Evolutionary conservation across 1,140 invertebrate species (phyloP), one percentile per base, ranked within the genome.

Genomic region (Drosophila nikananu): DNA sequence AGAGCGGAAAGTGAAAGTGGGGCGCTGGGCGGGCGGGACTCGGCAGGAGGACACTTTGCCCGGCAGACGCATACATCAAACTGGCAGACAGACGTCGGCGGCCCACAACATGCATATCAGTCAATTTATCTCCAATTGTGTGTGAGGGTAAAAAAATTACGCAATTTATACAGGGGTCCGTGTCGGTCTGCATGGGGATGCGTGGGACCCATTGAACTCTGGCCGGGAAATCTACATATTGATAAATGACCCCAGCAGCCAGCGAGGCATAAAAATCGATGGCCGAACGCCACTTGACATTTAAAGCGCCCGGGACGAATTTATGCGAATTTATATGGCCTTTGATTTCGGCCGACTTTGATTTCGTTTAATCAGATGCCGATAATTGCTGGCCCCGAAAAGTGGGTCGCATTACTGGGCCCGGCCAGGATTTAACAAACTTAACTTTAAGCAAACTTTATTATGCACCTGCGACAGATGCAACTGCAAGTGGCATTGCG

Each of bases 61-160:
- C 59, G 84, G 62, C 84, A 86, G 83, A 82, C 83, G 32, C 83
- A 86, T 86, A 86, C 77, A 86, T 86, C 83, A 86, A 86, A 72
- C 55, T 58, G 83, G 44, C 52, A 61, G 74, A 68, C 75, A 79
- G 65, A 46, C 62, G 62, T 59, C 71, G 60, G 57, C 68, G 67
- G 44, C 77, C 72, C 80, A 83, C 80, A 86, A 81, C 83, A 87
- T 79, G 82, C 70, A 87, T 66, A 84, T 87, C 83, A 89, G 81
- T 87, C 83, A 87, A 89, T 87, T 89, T 84, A 83, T 87, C 73
- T 87, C 27, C 81, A 71, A 67, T 67, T 70, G 81, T 66, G 78
- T 81, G 70, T 64, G 71, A 46, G 54, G 70, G 49, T 68, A 80
- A 65, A 55, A 74, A 84, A 87, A 89, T 87, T 84, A 89, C 84